A percentile compares a stretch with the other conserved stretches of the same genome.
These are phyloP conservation scores for Platichthys flesus DNA, from an alignment of 2,113 vertebrate species.

Conservation along the genomic window DNA sequence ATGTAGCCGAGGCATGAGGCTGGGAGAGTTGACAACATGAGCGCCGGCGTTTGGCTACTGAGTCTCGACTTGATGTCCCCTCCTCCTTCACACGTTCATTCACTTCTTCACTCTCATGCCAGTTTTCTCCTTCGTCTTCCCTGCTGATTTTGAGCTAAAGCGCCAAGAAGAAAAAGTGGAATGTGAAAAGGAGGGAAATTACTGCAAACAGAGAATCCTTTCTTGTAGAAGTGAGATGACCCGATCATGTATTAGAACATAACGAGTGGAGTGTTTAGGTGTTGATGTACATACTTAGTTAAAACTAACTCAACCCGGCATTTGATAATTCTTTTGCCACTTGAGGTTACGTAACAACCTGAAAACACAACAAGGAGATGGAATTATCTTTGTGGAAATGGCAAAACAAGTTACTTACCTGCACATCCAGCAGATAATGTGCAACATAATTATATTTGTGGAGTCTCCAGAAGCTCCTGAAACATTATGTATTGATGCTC, in stretches of 20 bases:
- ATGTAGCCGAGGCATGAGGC: conserved; percentile 37
- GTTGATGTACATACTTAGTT: not conserved
- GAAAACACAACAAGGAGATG: not conserved
- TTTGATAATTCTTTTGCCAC: not conserved
- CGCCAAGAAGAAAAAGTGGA: conserved; percentile 20
- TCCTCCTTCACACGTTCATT: conserved; percentile 48
- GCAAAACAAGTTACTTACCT: not conserved
- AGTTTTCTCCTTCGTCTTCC: conserved; percentile 36
- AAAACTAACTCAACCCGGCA: no score
- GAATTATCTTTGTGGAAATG: not conserved
- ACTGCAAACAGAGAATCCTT: conserved; percentile 19
- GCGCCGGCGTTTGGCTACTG: conserved; percentile 46
- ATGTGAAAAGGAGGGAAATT: conserved; percentile 11
- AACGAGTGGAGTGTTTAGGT: not conserved
- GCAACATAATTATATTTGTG: not conserved
- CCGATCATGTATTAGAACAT: not conserved
- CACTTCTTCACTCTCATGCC: conserved; percentile 42
- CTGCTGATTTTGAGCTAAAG: conserved; percentile 47
- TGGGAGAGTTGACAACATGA: conserved; percentile 54
- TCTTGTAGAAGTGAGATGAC: not conserved
- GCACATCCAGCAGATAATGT: not conserved
- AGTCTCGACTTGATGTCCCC: conserved; percentile 38
- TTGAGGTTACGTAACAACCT: not conserved
- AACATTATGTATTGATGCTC: not conserved
- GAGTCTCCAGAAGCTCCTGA: not conserved